Evolutionary conservation across 2,113 vertebrate species (phyloP), one percentile per base, ranked within the genome.

Genomic region (Xenotilapia longispinis): DNA sequence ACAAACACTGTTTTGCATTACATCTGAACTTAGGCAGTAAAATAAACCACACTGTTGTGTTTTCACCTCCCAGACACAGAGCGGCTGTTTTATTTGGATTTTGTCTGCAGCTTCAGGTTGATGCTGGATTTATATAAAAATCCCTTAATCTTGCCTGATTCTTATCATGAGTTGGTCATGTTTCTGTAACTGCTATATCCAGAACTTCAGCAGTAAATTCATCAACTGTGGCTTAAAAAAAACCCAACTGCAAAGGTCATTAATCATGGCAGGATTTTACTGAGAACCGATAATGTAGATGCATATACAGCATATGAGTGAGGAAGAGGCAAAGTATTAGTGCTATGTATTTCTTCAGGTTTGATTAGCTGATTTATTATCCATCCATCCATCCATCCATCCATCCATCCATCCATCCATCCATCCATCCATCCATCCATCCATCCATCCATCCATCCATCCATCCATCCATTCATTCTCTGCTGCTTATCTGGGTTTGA

Each of bases 71-170:
- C 82, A 83, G 83, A 91, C 68, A 45, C 14, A 19, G 81, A 81
- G 53, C 38, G 8, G 31, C 80, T 90, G 83, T 91, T 94, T 87
- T 82, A 88, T 91, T 91, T 93, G 86, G 86, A 86, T 87, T 90
- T 88, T 19, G 81, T 89, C 82, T 87, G 88, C 89, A 82, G 58
- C 55, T 78, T n/a, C 28, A 91, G 81, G 94, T 94, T 88, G 84
- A 91, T 91, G 89, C 83, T 88, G 93, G 92, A 81, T 93, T 89
- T 91, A 92, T 90, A 81, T 55, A 93, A 93, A 94, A 93, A 94
- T 92, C 90, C 79, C 84, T 93, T 93, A 94, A 96, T 95, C 92
- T 92, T 68, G 87, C 88, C 23, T 88, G 92, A 91, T 92, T 89
- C 86, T 84, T 87, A 88, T 93, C 94, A 94, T 91, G 86, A 83